phyloP scores from a whole-genome alignment of 2,113 vertebrate species.

The Chionodraco myersi region DNA sequence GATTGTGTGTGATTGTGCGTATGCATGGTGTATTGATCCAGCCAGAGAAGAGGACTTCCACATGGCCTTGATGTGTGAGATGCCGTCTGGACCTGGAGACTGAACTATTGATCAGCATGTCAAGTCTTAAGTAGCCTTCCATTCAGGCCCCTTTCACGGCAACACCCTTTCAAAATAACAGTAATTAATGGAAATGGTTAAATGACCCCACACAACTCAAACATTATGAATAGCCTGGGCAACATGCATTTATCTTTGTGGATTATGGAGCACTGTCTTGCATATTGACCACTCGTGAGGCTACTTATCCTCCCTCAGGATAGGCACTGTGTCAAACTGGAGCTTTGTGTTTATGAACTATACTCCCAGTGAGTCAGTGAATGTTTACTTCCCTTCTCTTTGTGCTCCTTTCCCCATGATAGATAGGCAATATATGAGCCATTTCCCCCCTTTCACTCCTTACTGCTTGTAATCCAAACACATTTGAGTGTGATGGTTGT shows the following conservation, averaged over 20 bases:
- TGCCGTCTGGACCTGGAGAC: conserved; percentile 69
- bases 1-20: conserved; percentile 35
- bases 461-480: conserved; percentile 75
- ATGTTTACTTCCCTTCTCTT: conserved; percentile 45
- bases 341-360: conserved; percentile 65
- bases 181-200: conserved; percentile 76
- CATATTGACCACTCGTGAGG: conserved; percentile 59
- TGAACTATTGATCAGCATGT: conserved; percentile 71
- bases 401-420: conserved; percentile 64
- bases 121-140: conserved; percentile 62
- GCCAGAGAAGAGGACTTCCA: conserved; percentile 63
- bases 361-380: conserved; percentile 38
- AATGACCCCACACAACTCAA: conserved; percentile 66
- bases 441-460: conserved; percentile 58
- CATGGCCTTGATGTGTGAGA: conserved; percentile 73
- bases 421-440: conserved; percentile 59
- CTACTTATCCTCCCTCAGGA: conserved; percentile 59
- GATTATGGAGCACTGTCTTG: conserved; percentile 52
- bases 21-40: conserved; percentile 60
- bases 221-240: conserved; percentile 64
- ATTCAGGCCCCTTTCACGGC: conserved; percentile 55
- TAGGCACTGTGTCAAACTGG: conserved; percentile 54
- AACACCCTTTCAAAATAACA: conserved; percentile 67
- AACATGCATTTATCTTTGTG: conserved; percentile 60
- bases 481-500: conserved; percentile 78